Evolutionary conservation across 2,888 invertebrate genomes (phyloP).

Genomic region (Xestoiulus laeticollis): DNA sequence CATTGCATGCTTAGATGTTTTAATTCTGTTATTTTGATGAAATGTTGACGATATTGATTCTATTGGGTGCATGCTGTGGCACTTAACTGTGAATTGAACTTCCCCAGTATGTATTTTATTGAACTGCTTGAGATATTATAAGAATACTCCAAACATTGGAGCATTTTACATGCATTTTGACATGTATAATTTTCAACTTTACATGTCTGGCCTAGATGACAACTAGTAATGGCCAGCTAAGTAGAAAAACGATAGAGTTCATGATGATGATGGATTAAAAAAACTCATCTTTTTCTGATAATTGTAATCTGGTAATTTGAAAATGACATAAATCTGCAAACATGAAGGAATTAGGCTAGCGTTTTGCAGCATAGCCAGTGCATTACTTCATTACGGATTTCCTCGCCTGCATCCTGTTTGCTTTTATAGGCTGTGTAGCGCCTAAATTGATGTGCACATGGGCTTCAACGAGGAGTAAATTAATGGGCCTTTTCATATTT

Average conservation of each 20-base stretch:
- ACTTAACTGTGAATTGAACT: too few relatives aligned
- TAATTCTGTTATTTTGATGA: too few relatives aligned
- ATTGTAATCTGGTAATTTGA: background rate
- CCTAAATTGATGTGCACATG: background rate
- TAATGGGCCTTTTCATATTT: conserved; percentile 37
- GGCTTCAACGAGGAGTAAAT: conserved; percentile 21
- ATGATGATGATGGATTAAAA: background rate
- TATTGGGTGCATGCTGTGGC: too few relatives aligned
- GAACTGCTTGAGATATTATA: too few relatives aligned
- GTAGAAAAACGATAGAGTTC: background rate
- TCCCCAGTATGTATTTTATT: too few relatives aligned
- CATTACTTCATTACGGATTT: conserved; percentile 21
- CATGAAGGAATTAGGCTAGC: background rate
- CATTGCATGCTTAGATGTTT: background rate
- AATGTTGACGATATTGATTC: too few relatives aligned
- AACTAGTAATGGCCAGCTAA: background rate
- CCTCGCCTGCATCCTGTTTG: conserved; percentile 15
- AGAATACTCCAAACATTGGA: too few relatives aligned
- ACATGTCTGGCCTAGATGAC: background rate
- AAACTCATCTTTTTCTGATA: conserved; percentile 9
- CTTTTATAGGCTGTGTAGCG: background rate
- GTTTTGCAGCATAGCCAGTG: background rate
- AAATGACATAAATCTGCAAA: conserved; percentile 11
- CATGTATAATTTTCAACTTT: background rate
- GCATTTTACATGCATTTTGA: too few relatives aligned